A percentile compares a stretch with the other conserved stretches of the same genome.
These are phyloP conservation scores for Oryzias celebensis DNA, from an alignment of 2,113 vertebrate genomes.

Conservation along the genomic window DNA sequence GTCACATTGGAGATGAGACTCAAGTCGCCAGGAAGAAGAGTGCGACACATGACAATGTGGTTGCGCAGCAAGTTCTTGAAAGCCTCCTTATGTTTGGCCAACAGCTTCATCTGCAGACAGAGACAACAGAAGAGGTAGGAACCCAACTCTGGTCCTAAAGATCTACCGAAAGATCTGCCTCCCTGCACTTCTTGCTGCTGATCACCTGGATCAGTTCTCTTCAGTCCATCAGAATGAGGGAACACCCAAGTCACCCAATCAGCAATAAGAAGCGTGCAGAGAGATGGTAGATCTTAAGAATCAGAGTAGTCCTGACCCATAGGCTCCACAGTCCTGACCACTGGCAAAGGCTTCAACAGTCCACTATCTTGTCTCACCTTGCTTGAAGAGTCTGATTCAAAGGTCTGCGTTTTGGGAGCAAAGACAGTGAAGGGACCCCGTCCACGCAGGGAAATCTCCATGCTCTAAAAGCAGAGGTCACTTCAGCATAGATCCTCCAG, in stretches of 20 bases:
- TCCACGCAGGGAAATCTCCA: slow-evolving; percentile 63
- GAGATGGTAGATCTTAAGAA: too few relatives aligned
- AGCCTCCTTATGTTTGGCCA: not conserved
- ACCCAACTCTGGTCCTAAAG: not conserved
- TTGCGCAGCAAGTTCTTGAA: slow-evolving; percentile 78
- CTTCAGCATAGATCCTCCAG: not conserved
- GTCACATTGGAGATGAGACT: slow-evolving; percentile 74
- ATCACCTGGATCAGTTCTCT: too few relatives aligned
- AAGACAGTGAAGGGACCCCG: slow-evolving; percentile 89
- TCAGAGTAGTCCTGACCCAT: too few relatives aligned
- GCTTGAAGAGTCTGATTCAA: slow-evolving; percentile 7
- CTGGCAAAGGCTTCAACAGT: too few relatives aligned
- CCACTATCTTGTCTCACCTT: too few relatives aligned
- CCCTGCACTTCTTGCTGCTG: too few relatives aligned
- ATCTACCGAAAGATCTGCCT: not conserved
- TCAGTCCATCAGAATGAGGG: too few relatives aligned
- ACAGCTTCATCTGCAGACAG: slow-evolving; percentile 56
- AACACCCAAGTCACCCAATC: too few relatives aligned
- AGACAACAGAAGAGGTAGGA: not conserved
- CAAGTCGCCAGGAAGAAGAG: slow-evolving; percentile 79
- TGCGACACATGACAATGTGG: slow-evolving; percentile 85
- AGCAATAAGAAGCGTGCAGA: too few relatives aligned
- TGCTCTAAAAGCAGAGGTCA: slow-evolving; percentile 65
- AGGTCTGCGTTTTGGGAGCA: slow-evolving; percentile 58
- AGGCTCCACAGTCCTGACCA: too few relatives aligned